Evolutionary conservation across 2,797 vertebrate species (phyloP), one percentile per base, ranked within the genome.

Genomic region (Champsocephalus gunnari): DNA sequence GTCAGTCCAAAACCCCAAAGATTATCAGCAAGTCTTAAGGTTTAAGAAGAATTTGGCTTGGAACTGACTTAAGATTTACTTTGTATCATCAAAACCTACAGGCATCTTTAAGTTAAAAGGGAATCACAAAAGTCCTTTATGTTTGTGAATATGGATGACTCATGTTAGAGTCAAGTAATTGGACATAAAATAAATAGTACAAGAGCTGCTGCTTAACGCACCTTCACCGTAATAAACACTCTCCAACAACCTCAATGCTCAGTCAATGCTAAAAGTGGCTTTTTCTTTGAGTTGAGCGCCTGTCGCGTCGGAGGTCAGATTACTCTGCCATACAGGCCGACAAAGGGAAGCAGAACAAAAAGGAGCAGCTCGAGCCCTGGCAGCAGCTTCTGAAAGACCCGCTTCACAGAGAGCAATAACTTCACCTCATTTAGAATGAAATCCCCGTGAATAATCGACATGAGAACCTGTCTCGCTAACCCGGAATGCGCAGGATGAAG

Each of bases 371-470:
- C 72, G 13, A 74, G 69, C 69, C 75, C 78, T 82, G 82, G 66
- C 86, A 82, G 66, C 73, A 67, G 87, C 81, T 88, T 83, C 65
- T 87, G 71, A 89, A 86, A 78, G 81, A 59, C 67, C 59, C 17
- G 47, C 65, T 82, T 87, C 83, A 73, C 80, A 80, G 73, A 87
- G 50, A 79, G 73, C 78, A 92, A 90, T 90, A 78, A 88, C 73
- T 84, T 87, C 81, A 85, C 67, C 83, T 82, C 74, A 88, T 87
- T 91, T 85, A 88, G 82, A 75, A 85, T 17, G 56, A 92, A 91
- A 94, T 91, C 91, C 86, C 87, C 71, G 72, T 90, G 92, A 90
- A 91, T 91, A 94, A 93, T 92, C 66, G 75, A 86, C 77, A 88
- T 84, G 75, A 88, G 85, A 88, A 73, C 58, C 80, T 69, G 69